Evolutionary conservation across 2,888 invertebrate genomes (phyloP).

Genomic region (Melipona beecheii): DNA sequence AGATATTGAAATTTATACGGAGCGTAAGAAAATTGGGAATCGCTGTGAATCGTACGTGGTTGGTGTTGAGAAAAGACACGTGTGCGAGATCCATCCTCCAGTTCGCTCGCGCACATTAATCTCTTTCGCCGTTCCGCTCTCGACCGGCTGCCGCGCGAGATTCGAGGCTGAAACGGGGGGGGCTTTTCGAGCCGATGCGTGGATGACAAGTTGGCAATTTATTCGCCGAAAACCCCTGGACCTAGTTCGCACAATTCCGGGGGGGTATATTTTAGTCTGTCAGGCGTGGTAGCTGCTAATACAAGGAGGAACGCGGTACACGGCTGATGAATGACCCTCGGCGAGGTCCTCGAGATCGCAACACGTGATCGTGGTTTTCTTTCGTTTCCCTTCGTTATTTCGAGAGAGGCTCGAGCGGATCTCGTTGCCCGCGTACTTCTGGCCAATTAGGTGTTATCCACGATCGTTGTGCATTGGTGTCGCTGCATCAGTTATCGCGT

Average conservation of each 20-base stretch:
- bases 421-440: constrained; percentile 29
- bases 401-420: constrained; percentile 7
- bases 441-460: constrained; percentile 1
- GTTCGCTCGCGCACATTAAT: constrained; percentile 29
- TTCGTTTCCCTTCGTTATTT: neutral
- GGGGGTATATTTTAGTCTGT: constrained; percentile 6
- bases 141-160: neutral
- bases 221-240: constrained; percentile 18
- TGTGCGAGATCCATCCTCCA: constrained; percentile 1
- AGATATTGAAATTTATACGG: neutral
- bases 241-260: constrained; percentile 3
- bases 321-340: constrained; percentile 1
- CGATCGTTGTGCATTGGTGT: neutral
- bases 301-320: neutral
- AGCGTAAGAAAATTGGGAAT: neutral
- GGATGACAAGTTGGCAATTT: constrained; percentile 39
- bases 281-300: neutral
- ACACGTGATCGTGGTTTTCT: neutral
- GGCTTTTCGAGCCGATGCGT: constrained; percentile 18
- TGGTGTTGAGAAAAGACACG: constrained; percentile 18
- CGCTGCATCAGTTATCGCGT: constrained; percentile 1
- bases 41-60: neutral
- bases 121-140: constrained; percentile 17
- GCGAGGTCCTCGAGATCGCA: constrained; percentile 20
- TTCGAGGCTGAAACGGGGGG: neutral